Percentiles rank a stretch among this genome's conserved stretches.
Conservation (phyloP, 2,797 vertebrate species). For the Malurus splendens region DNA sequence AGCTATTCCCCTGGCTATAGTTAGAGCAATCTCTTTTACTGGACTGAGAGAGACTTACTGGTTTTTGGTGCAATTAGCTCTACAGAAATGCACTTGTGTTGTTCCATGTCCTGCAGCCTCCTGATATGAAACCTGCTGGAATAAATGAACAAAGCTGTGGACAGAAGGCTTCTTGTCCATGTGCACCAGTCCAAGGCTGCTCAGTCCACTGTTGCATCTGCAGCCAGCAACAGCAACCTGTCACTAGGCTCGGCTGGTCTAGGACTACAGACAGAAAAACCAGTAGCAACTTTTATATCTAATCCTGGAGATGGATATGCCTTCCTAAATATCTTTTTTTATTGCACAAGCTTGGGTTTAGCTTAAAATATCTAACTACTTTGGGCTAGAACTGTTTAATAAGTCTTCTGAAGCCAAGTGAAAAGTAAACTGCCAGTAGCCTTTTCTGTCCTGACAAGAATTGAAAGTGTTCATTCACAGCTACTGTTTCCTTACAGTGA, state of each 20-base stretch:
- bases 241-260: background rate
- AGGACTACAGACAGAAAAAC: background rate
- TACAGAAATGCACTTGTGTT: background rate
- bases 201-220: background rate
- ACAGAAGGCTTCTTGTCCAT: background rate
- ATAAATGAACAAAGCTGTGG: background rate
- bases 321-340: background rate
- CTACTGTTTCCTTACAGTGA: background rate
- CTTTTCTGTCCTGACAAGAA: background rate
- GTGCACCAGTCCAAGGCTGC: background rate
- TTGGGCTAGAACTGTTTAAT: constrained; percentile 9
- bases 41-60: background rate
- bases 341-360: background rate
- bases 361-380: constrained; percentile 1
- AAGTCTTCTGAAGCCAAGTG: background rate
- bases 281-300: background rate
- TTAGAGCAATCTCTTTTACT: background rate
- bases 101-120: background rate
- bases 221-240: background rate
- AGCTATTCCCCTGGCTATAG: background rate
- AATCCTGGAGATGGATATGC: background rate
- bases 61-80: background rate
- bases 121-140: background rate
- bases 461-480: background rate
- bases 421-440: background rate